Percentiles rank a stretch among this genome's conserved stretches.
Evolutionary conservation across 2,797 vertebrate species (phyloP).

Genomic region (Chelon labrosus): DNA sequence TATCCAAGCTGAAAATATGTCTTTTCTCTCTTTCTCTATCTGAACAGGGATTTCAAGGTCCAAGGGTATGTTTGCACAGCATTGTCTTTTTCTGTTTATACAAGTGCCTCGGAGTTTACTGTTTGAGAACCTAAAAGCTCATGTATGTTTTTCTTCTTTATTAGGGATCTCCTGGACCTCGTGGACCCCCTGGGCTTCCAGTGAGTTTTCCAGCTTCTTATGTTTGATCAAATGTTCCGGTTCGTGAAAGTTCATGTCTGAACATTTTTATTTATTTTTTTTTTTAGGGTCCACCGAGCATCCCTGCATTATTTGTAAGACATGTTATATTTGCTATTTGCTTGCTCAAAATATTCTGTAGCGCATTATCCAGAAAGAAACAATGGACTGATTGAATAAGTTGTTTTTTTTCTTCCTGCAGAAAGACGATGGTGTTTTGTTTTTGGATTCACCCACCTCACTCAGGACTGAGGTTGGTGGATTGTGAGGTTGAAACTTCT

Average conservation of each 20-base stretch:
- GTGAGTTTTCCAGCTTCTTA: constrained; percentile 78
- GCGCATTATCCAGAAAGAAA: constrained; percentile 3
- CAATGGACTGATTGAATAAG: neutral
- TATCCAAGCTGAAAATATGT: constrained; percentile 31
- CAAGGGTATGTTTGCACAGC: constrained; percentile 86
- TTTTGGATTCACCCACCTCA: constrained; percentile 80
- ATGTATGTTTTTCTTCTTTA: constrained; percentile 48
- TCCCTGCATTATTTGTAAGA: constrained; percentile 91
- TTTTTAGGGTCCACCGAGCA: constrained; percentile 87
- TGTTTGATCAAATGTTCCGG: constrained; percentile 10
- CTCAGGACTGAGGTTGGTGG: constrained; percentile 89
- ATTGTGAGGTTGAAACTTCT: neutral
- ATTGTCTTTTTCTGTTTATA: constrained; percentile 2
- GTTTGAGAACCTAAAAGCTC: constrained; percentile 7
- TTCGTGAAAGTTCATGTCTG: constrained; percentile 1
- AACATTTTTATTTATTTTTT: constrained; percentile 14
- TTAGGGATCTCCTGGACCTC: constrained; percentile 93
- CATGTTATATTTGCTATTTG: constrained; percentile 39
- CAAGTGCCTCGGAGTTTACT: too few relatives aligned
- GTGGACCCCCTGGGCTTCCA: constrained; percentile 92
- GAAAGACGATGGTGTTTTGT: constrained; percentile 88
- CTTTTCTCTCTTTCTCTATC: constrained; percentile 28
- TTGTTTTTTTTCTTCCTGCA: constrained; percentile 60
- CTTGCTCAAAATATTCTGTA: constrained; percentile 2
- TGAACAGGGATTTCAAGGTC: constrained; percentile 92